Base-by-base conservation (phyloP, 2,888 invertebrate species). In the Congeria kusceri region DNA sequence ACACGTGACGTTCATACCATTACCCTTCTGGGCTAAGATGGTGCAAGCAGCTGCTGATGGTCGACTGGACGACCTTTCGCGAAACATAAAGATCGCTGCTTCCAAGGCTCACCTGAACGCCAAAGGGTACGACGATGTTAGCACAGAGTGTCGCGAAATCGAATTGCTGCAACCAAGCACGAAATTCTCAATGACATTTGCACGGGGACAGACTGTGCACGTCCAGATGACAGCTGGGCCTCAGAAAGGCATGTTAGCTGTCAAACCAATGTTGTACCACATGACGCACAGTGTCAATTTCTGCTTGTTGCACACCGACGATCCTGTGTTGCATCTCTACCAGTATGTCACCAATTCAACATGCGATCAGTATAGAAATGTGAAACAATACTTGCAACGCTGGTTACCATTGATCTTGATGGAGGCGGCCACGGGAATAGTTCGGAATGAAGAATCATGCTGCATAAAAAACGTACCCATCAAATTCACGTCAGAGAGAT, bases 321-420 rank as follows among this genome's bases (percentile, higher is more conserved):
- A 87, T 56, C 87, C 87, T 28, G 80, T 86, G 0, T 69, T 74
- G 56, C 59, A 77, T 27, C 66, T 89, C 13, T 67, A 73, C n/a
- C 64, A 67, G n/a, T 85, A 83, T 66, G 71, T 85, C 11, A 83
- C 80, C 25, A 62, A 53, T 13, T 56, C 77, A 15, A 77, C 86
- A n/a, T 68, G 68, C 15, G 53, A 68, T 13, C 23, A 18, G 18
- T 86, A 84, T 56, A 27, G 49, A 0, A 57, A 46, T 32, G 47
- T 75, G 4, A 39, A 57, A 9, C 61, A 75, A 7, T 87, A 87
- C 64, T 20, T 83, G 4, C 72, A 71, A 15, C 77, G 69, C 15
- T 88, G 89, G 89, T 47, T 83, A 44, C 87, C 87, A 0, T 44
- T 89, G 9, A 66, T 86, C 7, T 73, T 82, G 47, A 89, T 89